Evolutionary conservation across 1,140 invertebrate genomes (phyloP).

Genomic region (Hycleus cichorii): DNA sequence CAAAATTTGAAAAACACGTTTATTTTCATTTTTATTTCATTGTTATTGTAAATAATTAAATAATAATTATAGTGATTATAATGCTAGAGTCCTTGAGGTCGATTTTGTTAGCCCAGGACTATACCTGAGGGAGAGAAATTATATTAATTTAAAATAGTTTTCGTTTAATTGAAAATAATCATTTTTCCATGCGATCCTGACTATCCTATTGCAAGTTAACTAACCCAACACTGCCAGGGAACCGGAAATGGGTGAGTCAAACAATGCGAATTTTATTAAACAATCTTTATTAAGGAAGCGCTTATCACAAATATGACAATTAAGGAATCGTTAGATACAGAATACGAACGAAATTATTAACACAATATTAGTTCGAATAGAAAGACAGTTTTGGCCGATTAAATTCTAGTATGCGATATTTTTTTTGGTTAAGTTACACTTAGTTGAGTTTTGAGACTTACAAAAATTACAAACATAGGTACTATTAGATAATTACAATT

Average conservation of each 20-base stretch:
- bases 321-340: conserved; percentile 33
- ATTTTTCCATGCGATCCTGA: too few species aligned
- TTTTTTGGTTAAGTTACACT: conserved; percentile 21
- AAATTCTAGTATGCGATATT: conserved; percentile 10
- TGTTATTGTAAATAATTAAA: conserved; percentile 24
- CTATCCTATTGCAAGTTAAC: too few species aligned
- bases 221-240: too few species aligned
- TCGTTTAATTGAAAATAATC: too few species aligned
- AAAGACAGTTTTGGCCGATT: conserved; percentile 12
- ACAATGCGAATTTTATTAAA: conserved; percentile 26
- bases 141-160: conserved; percentile 25
- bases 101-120: conserved; percentile 40
- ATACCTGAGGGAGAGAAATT: conserved; percentile 39
- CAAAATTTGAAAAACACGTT: background rate
- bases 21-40: background rate
- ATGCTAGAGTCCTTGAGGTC: conserved; percentile 37
- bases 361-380: conserved; percentile 11
- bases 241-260: too few species aligned
- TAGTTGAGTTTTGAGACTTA: conserved; percentile 27
- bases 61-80: conserved; percentile 12
- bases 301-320: conserved; percentile 40
- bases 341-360: conserved; percentile 21
- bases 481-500: conserved; percentile 2
- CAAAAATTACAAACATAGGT: conserved; percentile 18
- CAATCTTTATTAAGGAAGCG: conserved; percentile 39